Base-by-base conservation (phyloP, 1,140 invertebrate genomes). In the Aphelenchoides besseyi region DNA sequence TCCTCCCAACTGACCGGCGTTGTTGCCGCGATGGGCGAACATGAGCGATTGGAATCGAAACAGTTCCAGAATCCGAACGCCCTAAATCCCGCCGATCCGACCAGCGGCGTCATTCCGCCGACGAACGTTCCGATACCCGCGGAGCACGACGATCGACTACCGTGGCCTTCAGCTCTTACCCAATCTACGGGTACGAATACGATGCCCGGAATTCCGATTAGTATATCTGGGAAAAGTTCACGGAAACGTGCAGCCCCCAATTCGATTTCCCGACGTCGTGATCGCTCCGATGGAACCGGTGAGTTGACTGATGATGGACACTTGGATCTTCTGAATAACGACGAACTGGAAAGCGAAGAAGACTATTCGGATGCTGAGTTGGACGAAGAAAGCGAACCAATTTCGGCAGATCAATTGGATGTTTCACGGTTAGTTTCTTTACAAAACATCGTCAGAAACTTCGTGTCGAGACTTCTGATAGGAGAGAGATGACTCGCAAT, bases 1-100 rank as follows among this genome's bases (percentile, higher is more conserved):
- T 2, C 63, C 12, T 66, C 63, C 5, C 55, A 59, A 23, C 41
- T 48, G 41, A 48, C 41, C 41, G 41, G 41, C 41, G 41, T 48
- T 23, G 41, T 48, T 48, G 41, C 41, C 12, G 41, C 41, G 41
- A n/a, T n/a, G n/a, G 41, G 12, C 12, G 41, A 16, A 23, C 12
- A 23, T 23, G 41, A 48, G 41, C 41, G 41, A 23, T 16, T 23
- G 12, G 41, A 12, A 12, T 12, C 12, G 12, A 23, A 23, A 48
- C 41, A 23, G 12, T 12, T 23, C 12, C 12, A 12, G 12, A 23
- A 48, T 23, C 12, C 41, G 23, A 48, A 48, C 12, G 41, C 12
- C 41, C 12, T 23, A 23, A 48, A 12, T 12, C 41, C 41, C 41
- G 41, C 23, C 12, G 12, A 16, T 23, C 41, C 41, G 41, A 12